These are phyloP conservation scores for Pseudomugil gertrudae DNA, from an alignment of 2,797 vertebrate genomes.

Conservation along the genomic window DNA sequence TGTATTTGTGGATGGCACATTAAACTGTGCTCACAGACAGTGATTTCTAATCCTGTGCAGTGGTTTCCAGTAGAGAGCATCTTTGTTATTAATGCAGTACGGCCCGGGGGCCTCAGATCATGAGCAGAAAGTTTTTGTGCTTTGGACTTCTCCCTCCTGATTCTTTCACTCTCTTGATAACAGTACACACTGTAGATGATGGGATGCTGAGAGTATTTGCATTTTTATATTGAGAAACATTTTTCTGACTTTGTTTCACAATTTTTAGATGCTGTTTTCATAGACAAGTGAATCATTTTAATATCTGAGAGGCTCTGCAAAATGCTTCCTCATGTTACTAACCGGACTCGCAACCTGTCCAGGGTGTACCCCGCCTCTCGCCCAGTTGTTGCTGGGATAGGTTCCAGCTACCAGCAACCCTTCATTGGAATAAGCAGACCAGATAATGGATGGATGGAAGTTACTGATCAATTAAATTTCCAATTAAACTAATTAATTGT, in stretches of 20 bases:
- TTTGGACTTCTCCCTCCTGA: background rate
- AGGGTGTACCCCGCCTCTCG: too few species aligned
- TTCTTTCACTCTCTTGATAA: background rate
- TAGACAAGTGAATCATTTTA: too few species aligned
- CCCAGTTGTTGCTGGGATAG: too few species aligned
- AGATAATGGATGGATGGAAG: too few species aligned
- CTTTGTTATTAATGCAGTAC: background rate
- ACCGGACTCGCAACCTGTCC: too few species aligned
- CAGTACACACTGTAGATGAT: background rate
- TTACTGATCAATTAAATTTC: background rate
- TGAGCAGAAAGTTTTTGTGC: background rate
- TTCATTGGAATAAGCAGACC: too few species aligned
- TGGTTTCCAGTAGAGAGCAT: background rate
- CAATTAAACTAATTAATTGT: background rate
- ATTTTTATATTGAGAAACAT: background rate
- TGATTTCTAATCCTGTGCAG: too few species aligned
- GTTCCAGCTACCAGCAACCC: too few species aligned
- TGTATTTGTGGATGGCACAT: too few species aligned
- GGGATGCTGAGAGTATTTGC: background rate
- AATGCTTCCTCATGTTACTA: too few species aligned
- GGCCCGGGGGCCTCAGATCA: background rate
- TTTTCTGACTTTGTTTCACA: background rate
- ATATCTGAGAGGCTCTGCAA: background rate
- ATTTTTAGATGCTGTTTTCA: background rate
- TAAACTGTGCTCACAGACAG: too few species aligned